Evolutionary conservation across 2,113 vertebrate species (phyloP), one percentile per base, ranked within the genome.

Genomic region (Ptilorrhoa leucosticta): DNA sequence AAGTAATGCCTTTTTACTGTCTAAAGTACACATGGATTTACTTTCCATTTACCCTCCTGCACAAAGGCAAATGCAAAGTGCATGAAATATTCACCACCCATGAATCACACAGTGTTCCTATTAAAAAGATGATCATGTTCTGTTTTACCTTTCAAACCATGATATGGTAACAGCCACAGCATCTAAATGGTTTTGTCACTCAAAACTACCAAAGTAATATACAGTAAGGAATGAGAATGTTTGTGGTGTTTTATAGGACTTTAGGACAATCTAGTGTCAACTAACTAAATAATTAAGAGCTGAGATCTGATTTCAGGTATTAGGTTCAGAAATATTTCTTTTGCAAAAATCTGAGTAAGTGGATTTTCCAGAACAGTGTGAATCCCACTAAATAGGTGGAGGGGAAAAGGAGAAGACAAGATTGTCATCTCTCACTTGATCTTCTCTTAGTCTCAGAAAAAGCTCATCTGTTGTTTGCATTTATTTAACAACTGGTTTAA

Each of bases 1-100:
- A 98, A 99, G 98, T 99, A 98, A 98, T 98, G 98, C 98, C 96
- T 98, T 98, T 99, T 98, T 99, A 99, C 99, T 98, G 98, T 99
- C 97, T 98, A 97, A 98, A 98, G 98, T 98, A 98, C 97, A 97
- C 96, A 97, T 96, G 98, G 98, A 99, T 99, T 99, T 99, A 98
- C 98, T 98, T 98, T 98, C 98, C 98, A 98, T 98, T 99, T 99
- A 98, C 98, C 98, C 98, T 98, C 97, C 98, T 96, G 97, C 98
- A 98, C 96, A 97, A 98, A 98, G 96, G 97, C 97, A 98, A 97
- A 98, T 98, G 98, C 98, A 99, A 98, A 98, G 98, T 97, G 98
- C 98, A 98, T 98, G 97, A 98, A 99, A 98, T 99, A 99, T 99
- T 98, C 96, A 98, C 98, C 84, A 95, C 37, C 92, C 53, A 72